Percentiles rank a stretch among this genome's conserved stretches.
phyloP scores from a whole-genome alignment of 1,140 invertebrate species.

The Carposina sasakii region DNA sequence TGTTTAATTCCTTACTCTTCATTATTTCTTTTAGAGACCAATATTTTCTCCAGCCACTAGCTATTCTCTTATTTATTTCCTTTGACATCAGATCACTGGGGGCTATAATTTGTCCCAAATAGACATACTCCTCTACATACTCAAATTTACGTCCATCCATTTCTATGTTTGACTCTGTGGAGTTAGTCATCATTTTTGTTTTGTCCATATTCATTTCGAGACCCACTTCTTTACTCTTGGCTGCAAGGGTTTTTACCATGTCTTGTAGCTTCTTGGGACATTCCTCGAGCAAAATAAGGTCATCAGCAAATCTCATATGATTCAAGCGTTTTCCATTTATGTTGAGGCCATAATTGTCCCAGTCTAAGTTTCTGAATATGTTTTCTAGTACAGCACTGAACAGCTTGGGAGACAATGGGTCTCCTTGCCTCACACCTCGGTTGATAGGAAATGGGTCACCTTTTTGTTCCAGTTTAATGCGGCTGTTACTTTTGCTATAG shows the following conservation, averaged over 20 bases:
- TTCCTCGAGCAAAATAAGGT: not conserved
- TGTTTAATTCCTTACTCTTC: too few species aligned
- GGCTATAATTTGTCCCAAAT: too few species aligned
- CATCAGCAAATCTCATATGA: not conserved
- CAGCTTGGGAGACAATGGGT: not conserved
- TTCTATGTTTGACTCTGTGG: too few species aligned
- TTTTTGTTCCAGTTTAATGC: not conserved
- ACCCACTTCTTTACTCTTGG: not conserved
- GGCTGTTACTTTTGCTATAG: not conserved
- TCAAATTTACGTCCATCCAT: too few species aligned
- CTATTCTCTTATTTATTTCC: too few species aligned
- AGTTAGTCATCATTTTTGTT: not conserved
- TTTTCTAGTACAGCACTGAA: constrained; percentile 1
- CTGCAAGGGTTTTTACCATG: not conserved
- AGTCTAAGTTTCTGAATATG: not conserved
- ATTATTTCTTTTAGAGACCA: too few species aligned
- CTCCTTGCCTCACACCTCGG: constrained; percentile 2
- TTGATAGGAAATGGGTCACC: constrained; percentile 1
- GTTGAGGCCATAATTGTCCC: too few species aligned
- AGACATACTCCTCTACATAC: too few species aligned
- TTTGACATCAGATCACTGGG: too few species aligned
- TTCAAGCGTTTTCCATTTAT: not conserved
- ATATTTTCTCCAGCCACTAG: too few species aligned
- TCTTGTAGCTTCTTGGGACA: not conserved
- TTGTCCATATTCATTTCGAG: not conserved